Base-by-base conservation (phyloP, 2,797 vertebrate genomes). In the Clarias fuscus region DNA sequence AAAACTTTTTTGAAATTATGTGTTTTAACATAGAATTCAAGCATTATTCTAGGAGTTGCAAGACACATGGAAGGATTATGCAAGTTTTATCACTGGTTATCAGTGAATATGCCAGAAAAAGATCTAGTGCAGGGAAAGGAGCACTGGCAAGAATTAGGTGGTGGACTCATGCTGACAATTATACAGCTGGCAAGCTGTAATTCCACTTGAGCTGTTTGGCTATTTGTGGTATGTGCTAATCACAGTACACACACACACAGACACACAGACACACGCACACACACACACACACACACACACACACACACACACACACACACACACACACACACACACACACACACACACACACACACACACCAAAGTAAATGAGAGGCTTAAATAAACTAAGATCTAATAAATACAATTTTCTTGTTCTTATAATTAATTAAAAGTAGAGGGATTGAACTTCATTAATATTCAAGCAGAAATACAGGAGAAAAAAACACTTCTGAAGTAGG, bases 221-320 rank as follows among this genome's bases (percentile, higher is more conserved):
- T 65, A 85, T 86, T 86, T 72, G 85, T 82, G 68, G 67, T 67
- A 82, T 10, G 22, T 68, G 27, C 27, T n/a, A 48, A 11, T 48
- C 40, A 73, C 20, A 24, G 37, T 5, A 30, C 30, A 30, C 30
- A 30, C 30, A 30, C 30, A 30, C 30, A 30, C 30, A 30, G 1
- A 30, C 30, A 30, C 30, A 30, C 30, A 30, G 1, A 30, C 30
- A 30, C 30, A 30, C 30, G 1, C 30, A 30, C 30, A 30, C 30
- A 30, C 30, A 30, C 71, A 48, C 70, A 72, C 70, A 72, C 70
- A 72, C 70, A 72, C 37, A 72, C 30, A 30, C 30, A 30, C 30
- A 30, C 30, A 30, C 30, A 30, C 30, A 30, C 30, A 30, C 30
- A 30, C 30, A 30, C 30, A 30, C 30, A 30, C 30, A 30, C 30